Evolutionary conservation across 2,113 vertebrate species (phyloP).

Genomic region (Chauna torquata): DNA sequence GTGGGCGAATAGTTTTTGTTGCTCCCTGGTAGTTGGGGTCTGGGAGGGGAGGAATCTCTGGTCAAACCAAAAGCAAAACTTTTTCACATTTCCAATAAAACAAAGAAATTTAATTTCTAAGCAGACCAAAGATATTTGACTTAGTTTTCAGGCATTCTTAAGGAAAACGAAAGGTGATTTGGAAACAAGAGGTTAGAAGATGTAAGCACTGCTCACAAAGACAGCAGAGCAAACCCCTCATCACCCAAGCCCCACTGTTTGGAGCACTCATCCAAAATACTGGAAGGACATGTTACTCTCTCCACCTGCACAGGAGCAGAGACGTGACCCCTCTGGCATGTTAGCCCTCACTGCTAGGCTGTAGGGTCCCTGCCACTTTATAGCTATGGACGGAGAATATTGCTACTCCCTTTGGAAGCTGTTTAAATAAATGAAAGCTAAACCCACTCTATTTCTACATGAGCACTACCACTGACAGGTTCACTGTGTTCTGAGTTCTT

Average conservation of each 20-base stretch:
- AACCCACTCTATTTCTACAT: background rate
- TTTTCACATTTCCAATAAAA: background rate
- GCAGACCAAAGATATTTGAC: background rate
- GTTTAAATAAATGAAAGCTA: background rate
- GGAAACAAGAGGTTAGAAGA: background rate
- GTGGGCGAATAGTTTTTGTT: background rate
- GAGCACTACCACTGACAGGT: background rate
- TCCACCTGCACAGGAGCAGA: background rate
- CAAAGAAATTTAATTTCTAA: background rate
- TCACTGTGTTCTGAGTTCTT: background rate
- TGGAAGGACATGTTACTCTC: background rate
- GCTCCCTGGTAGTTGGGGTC: background rate
- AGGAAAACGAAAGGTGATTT: background rate
- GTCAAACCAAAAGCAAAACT: background rate
- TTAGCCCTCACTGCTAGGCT: background rate
- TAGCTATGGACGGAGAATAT: background rate
- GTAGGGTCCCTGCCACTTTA: background rate
- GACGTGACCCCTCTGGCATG: background rate
- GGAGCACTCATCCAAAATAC: accelerated
- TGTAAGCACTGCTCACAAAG: accelerated
- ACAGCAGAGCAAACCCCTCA: background rate
- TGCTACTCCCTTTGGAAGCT: background rate
- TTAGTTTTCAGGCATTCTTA: background rate
- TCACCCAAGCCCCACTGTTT: background rate
- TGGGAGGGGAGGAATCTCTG: background rate